Conservation (phyloP, 2,888 invertebrate species). For the Platycheirus rosarum region DNA sequence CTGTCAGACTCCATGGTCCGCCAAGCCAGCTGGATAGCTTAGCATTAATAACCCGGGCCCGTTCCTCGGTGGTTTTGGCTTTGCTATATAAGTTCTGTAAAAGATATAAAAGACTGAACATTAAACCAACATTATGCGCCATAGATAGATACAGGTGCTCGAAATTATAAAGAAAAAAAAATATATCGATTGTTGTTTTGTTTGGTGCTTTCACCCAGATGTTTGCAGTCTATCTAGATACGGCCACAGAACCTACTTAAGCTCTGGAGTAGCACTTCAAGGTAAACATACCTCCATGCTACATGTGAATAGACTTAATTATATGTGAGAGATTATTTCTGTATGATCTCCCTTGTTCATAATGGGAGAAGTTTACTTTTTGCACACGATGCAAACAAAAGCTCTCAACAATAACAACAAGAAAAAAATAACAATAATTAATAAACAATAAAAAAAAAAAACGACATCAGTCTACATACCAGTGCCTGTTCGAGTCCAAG, state of each 20-base stretch:
- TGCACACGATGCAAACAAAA: constrained; percentile 37
- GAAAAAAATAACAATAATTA: constrained; percentile 4
- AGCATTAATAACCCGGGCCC: constrained; percentile 84
- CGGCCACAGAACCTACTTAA: neutral
- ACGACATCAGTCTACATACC: constrained; percentile 64
- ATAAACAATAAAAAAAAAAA: constrained; percentile 22
- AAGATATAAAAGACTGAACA: constrained; percentile 22
- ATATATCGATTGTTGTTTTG: neutral
- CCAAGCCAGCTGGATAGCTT: constrained; percentile 87
- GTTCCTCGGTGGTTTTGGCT: constrained; percentile 79
- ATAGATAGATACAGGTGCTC: constrained; percentile 5
- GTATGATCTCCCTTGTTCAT: constrained; percentile 13
- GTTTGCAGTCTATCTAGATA: neutral
- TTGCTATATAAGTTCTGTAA: constrained; percentile 77
- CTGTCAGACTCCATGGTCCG: constrained; percentile 86
- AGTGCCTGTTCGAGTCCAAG: constrained; percentile 80
- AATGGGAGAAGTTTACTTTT: constrained; percentile 17
- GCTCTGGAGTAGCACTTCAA: constrained; percentile 47
- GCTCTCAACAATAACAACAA: constrained; percentile 26
- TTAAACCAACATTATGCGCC: neutral
- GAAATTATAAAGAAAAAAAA: constrained; percentile 5
- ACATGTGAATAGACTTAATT: constrained; percentile 42
- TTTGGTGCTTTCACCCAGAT: constrained; percentile 43
- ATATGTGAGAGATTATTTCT: constrained; percentile 2
- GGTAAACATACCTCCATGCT: constrained; percentile 39